Evolutionary conservation across 2,113 vertebrate species (phyloP).

Genomic region (Oxygymnocypris stewartii): DNA sequence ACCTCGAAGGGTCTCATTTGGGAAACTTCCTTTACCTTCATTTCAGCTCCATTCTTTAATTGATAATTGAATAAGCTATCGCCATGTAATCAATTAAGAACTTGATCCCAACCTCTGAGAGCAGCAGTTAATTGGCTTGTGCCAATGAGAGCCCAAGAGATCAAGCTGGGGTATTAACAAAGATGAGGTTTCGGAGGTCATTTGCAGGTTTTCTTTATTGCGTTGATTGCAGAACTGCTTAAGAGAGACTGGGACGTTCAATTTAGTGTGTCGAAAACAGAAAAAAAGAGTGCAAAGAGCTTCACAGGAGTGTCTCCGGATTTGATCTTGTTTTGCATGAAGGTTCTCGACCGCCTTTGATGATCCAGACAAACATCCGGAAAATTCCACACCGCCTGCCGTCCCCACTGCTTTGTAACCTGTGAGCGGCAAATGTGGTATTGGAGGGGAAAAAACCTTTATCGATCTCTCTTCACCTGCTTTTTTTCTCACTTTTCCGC

Average conservation of each 20-base stretch:
- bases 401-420: constrained; percentile 60
- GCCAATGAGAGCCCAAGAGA: constrained; percentile 64
- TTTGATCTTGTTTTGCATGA: constrained; percentile 62
- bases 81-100: constrained; percentile 74
- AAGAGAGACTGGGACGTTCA: constrained; percentile 57
- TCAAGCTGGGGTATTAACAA: constrained; percentile 64
- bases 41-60: constrained; percentile 62
- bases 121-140: constrained; percentile 75
- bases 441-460: constrained; percentile 64
- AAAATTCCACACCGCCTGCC: constrained; percentile 63
- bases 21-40: constrained; percentile 54
- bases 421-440: constrained; percentile 64
- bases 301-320: constrained; percentile 58
- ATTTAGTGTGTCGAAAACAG: constrained; percentile 24
- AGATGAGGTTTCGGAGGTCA: constrained; percentile 63
- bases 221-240: constrained; percentile 63
- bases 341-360: constrained; percentile 28
- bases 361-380: constrained; percentile 46
- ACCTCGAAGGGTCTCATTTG: constrained; percentile 54
- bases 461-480: constrained; percentile 68
- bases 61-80: constrained; percentile 74
- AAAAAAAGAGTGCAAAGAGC: constrained; percentile 22
- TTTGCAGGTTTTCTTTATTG: constrained; percentile 66
- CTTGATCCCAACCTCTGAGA: constrained; percentile 65
- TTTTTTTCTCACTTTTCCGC: constrained; percentile 58